Evolutionary conservation across 2,888 invertebrate species (phyloP), one percentile per base, ranked within the genome.

Genomic region (Temnothorax ravouxi): DNA sequence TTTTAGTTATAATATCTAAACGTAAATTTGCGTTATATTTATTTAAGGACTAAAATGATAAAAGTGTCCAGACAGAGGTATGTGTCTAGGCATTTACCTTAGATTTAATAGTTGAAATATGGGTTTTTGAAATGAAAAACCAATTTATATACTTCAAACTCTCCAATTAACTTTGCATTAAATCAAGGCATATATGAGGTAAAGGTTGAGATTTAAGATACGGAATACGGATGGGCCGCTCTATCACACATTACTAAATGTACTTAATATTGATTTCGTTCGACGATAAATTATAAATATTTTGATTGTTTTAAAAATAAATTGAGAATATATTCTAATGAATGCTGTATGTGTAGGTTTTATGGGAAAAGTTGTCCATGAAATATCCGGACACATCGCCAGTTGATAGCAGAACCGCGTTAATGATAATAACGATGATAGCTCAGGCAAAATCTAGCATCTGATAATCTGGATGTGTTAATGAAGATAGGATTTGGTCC

Each of bases 281-380:
- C 2, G n/a, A 25, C 1, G 15, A 47, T 3, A 34, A 15, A n/a
- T n/a, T 56, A n/a, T 21, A 44, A 61, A 75, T 61, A 38, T 13
- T 29, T n/a, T 29, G 29, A 29, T 29, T 44, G 1, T 74, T 44
- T 29, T 47, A 34, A 29, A 44, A 1, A 74, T 11, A 29, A 25
- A 29, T 9, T 59, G 0, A 18, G 0, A n/a, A 52, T 34, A 61
- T 47, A 75, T 3, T 61, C 8, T 50, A 64, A 75, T 6, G 3
- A 47, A 62, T 13, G 21, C 0, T 64, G 5, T 29, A 44, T 47
- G 1, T 44, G 84, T 95, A 98, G 96, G 96, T 98, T 15, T 95
- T 99, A 84, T 99, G 98, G 97, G 97, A 98, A 94, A 97, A 97
- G 91, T 98, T 98, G 93, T 96, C 98, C 0, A 96, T 97, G 91